Evolutionary conservation across 1,140 invertebrate genomes (phyloP).

Genomic region (Saxidomus purpurata): DNA sequence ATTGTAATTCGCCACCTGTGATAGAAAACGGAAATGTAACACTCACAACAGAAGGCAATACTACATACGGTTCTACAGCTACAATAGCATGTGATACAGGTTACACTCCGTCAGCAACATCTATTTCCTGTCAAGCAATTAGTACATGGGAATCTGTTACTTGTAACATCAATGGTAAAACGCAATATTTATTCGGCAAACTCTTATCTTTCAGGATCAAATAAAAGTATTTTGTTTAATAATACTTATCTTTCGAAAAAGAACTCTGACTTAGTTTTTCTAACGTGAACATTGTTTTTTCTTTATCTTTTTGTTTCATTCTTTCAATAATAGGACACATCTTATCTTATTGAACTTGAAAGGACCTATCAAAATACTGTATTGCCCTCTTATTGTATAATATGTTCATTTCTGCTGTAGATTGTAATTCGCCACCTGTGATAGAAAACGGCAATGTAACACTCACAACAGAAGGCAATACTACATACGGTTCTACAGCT

Average conservation of each 20-base stretch:
- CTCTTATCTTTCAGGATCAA: background rate
- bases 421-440: background rate
- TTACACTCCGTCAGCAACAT: background rate
- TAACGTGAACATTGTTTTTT: no score
- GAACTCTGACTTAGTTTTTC: no score
- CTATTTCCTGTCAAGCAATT: background rate
- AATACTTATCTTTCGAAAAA: no score
- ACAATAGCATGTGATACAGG: background rate
- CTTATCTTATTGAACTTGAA: no score
- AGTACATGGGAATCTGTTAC: background rate
- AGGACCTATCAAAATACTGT: no score
- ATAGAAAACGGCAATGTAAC: background rate
- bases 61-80: background rate
- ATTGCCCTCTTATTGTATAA: no score
- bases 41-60: background rate
- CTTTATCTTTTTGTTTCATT: no score
- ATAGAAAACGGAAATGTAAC: background rate
- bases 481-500: background rate
- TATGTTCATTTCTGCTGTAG: background rate
- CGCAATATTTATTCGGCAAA: no score
- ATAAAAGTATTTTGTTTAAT: background rate
- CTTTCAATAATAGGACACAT: no score
- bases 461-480: background rate
- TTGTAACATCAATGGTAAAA: background rate
- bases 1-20: background rate